Base-by-base conservation (phyloP, 2,888 invertebrate genomes). In the Drosophila sordidula region DNA sequence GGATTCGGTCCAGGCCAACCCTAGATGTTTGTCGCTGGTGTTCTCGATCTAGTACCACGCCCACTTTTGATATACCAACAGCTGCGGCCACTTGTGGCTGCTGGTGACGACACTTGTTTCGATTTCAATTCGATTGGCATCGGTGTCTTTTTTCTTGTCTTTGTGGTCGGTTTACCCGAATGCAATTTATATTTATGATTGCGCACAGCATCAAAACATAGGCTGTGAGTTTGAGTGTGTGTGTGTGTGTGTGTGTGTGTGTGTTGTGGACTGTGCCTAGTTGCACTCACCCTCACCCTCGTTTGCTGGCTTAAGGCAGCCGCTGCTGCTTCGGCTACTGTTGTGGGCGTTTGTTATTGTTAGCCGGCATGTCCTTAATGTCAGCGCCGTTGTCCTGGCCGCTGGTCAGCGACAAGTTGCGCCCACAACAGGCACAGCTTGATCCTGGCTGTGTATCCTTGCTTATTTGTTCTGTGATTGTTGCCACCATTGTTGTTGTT, bases 291-390 rank as follows among this genome's bases (percentile, higher is more conserved):
- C 14, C 22, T 34, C 29, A 6, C 39, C 18, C 18, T 29, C 39
- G 22, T 42, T 29, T 45, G 47, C 63, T 25, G 63, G 63, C 36
- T 65, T 62, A 63, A 69, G 57, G 46, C 52, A 47, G 63, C 65
- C 49, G 70, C 63, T 49, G 65, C 57, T 58, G 25, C 41, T 18
- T 18, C 18, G 18, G 54, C 66, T 67, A 62, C 67, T 72, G 57
- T 71, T 64, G 83, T 86, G 81, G 84, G 84, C 84, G 86, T 84
- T 84, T 74, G 54, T 70, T 51, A 57, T 70, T 76, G 67, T 77
- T 70, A 62, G 49, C 36, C 25, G 47, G 47, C 54, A 51, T 70
- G 68, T 71, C 75, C 75, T 71, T 68, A 64, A 67, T 75, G 74
- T 73, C 70, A 68, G 47, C 41, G 57, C 70, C 51, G 55, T 64